Conservation (phyloP, 2,113 vertebrate species). For the Entelurus aequoreus region DNA sequence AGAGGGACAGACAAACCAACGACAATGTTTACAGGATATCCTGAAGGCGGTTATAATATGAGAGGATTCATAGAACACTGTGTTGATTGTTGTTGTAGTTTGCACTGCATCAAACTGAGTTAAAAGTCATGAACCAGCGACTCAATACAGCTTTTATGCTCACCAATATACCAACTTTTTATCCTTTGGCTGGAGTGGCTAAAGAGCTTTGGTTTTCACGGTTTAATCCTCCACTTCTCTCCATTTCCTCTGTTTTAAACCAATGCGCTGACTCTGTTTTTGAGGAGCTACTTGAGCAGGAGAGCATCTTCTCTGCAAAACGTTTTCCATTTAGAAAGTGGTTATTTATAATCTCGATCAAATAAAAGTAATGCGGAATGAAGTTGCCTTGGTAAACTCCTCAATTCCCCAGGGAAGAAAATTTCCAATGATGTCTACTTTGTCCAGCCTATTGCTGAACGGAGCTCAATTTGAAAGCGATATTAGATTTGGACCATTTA, state of each 20-base stretch:
- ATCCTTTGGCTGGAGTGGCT: not conserved
- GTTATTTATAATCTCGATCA: conserved; percentile 21
- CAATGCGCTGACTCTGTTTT: conserved; percentile 12
- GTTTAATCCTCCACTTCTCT: not conserved
- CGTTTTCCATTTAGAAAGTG: conserved; percentile 7
- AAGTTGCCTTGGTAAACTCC: conserved; percentile 13
- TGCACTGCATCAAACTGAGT: too few relatives aligned
- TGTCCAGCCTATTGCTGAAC: conserved; percentile 3
- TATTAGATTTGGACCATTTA: conserved; percentile 8
- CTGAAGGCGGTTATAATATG: too few relatives aligned
- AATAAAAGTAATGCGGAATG: conserved; percentile 12
- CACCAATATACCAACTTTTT: not conserved
- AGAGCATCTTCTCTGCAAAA: conserved; percentile 5
- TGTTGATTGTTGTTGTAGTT: too few relatives aligned
- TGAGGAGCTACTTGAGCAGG: conserved; percentile 6
- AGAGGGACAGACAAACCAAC: too few relatives aligned
- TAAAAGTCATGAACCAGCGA: too few relatives aligned
- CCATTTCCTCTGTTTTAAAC: conserved; percentile 11
- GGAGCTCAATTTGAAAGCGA: conserved; percentile 7
- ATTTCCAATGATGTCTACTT: not conserved
- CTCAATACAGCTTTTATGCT: not conserved
- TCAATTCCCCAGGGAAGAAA: not conserved
- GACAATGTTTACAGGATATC: too few relatives aligned
- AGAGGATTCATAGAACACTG: too few relatives aligned
- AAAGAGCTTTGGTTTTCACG: not conserved